phyloP scores from a whole-genome alignment of 2,113 vertebrate genomes.

The Charadrius vociferus region DNA sequence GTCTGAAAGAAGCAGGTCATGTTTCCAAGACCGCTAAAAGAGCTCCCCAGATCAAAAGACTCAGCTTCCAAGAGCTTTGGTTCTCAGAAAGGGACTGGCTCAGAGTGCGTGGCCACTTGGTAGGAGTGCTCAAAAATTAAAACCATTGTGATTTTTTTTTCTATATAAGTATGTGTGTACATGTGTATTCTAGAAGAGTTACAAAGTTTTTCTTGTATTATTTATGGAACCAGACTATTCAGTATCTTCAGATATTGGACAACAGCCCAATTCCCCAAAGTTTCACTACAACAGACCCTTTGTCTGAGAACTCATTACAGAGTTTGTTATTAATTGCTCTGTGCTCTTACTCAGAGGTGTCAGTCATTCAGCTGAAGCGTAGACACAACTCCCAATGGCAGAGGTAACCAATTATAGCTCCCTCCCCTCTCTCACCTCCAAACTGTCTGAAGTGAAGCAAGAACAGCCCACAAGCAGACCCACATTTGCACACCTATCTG shows the following conservation, averaged over 20 bases:
- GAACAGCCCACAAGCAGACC: background rate
- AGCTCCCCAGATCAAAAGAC: background rate
- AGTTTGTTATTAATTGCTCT: background rate
- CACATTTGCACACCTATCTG: background rate
- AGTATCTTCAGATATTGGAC: background rate
- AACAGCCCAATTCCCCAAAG: background rate
- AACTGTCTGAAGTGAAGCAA: background rate
- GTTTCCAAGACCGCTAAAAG: background rate
- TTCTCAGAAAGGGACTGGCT: background rate
- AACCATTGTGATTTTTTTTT: background rate
- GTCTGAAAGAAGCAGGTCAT: background rate
- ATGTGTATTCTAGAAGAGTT: background rate
- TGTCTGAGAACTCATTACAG: background rate
- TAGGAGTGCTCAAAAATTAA: background rate
- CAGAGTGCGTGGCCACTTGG: background rate
- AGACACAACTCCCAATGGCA: background rate
- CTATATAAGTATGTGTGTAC: too few relatives aligned
- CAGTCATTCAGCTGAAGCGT: background rate
- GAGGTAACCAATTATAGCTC: background rate
- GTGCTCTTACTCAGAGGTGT: background rate
- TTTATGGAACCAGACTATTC: background rate
- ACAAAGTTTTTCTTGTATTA: background rate
- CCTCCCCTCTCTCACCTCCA: background rate
- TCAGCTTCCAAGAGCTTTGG: background rate
- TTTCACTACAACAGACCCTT: background rate